Evolutionary conservation across 37 sponge, comb jelly and placozoan genomes (phyloP), one percentile per base, ranked within the genome.

Genomic region (Eunapius fragilis): DNA sequence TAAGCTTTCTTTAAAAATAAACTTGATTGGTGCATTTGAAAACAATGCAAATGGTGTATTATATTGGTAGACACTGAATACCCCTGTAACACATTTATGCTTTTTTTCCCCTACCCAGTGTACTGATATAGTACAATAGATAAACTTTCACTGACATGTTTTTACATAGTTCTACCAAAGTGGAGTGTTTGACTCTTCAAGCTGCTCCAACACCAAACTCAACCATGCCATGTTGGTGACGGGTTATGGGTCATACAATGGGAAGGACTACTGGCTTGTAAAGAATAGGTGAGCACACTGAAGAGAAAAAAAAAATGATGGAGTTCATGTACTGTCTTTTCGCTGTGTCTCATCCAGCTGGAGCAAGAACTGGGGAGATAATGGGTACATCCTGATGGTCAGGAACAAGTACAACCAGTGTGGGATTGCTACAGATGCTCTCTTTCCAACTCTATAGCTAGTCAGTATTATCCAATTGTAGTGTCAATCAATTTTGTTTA

Each of bases 211-310:
- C 73, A 38, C 85, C n/a, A 49, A 80, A 23, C 71, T 85, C 38
- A 89, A 80, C 36, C 85, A 85, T 75, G 82, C 80, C 72, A 77
- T 84, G 69, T 31, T 89, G 30, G 47, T 89, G 37, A 89, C 80
- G 50, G 90, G 90, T 22, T 89, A 84, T 80, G 85, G 90, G 6
- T 72, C 50, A 12, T 68, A 38, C 80, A 80, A 84, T 25, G 85
- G 85, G 37, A 84, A 85, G 26, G 73, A 77, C 72, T 89, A 89
- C 47, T 89, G 78, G 79, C 90, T 89, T n/a, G 85, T 89, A 50
- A 89, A 89, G 81, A 89, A 89, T 71, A 89, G 90, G 90, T 89
- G 22, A 32, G 73, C 31, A 12, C 10, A 72, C 73, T 25, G 12
- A 72, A 1, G 11, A 41, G 22, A 72, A 33, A 2, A 2, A n/a